These are phyloP conservation scores for Tenebrosternarchus preto DNA, from an alignment of 2,113 vertebrate species.

Conservation along the genomic window DNA sequence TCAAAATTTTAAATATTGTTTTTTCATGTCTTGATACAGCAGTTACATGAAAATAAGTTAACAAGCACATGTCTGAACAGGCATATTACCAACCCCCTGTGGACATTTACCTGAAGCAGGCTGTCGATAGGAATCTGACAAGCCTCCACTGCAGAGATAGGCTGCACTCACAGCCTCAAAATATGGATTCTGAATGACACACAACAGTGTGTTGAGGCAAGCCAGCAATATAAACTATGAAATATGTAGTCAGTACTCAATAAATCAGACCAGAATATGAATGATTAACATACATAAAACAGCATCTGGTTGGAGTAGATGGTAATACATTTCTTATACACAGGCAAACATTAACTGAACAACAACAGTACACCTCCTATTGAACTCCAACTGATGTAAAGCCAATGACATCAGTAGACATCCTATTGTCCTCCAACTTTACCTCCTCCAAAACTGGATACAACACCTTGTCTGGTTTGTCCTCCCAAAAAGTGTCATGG, in stretches of 20 bases:
- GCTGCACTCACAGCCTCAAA: constrained; percentile 36
- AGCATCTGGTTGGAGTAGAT: not conserved
- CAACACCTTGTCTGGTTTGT: constrained; percentile 55
- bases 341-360: not conserved
- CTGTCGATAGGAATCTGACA: constrained; percentile 1
- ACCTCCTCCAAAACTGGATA: too few species aligned
- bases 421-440: too few species aligned
- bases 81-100: too few species aligned
- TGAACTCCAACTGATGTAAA: too few species aligned
- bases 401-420: too few species aligned
- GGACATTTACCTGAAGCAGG: constrained; percentile 34
- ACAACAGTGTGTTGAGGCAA: not conserved
- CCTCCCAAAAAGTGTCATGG: constrained; percentile 56
- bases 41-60: not conserved
- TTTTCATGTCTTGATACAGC: not conserved
- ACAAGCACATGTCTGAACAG: not conserved
- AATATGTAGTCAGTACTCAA: not conserved
- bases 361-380: too few species aligned
- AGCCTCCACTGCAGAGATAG: constrained; percentile 11
- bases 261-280: too few species aligned
- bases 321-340: not conserved
- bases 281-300: not conserved
- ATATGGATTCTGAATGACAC: constrained; percentile 53
- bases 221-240: not conserved
- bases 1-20: not conserved